phyloP scores from a whole-genome alignment of 2,888 invertebrate species.

The Phlogophora meticulosa region DNA sequence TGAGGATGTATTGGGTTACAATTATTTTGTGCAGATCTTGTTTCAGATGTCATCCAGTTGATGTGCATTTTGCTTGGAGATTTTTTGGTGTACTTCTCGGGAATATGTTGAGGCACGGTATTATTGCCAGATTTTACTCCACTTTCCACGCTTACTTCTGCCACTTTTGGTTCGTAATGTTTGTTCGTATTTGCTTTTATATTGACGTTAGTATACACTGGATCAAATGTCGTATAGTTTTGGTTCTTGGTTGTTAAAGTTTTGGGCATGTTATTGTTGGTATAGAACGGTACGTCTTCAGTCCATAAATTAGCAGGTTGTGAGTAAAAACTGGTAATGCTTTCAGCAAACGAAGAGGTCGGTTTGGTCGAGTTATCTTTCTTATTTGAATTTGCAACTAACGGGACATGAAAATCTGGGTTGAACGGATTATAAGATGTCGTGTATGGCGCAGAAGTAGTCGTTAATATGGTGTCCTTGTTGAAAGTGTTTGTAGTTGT shows the following conservation, averaged over 20 bases:
- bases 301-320: conserved; percentile 86
- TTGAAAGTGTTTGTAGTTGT: conserved; percentile 80
- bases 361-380: conserved; percentile 82
- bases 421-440: conserved; percentile 87
- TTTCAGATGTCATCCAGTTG: conserved; percentile 90
- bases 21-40: conserved; percentile 83
- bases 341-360: conserved; percentile 82
- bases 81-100: conserved; percentile 87
- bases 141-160: conserved; percentile 71
- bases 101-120: conserved; percentile 72
- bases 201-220: conserved; percentile 73
- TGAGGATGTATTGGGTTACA: conserved; percentile 74
- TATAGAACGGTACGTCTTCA: conserved; percentile 86
- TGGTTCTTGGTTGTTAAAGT: conserved; percentile 79
- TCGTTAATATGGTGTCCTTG: conserved; percentile 84
- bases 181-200: conserved; percentile 76
- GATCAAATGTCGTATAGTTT: conserved; percentile 79
- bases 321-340: conserved; percentile 86
- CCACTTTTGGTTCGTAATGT: conserved; percentile 79
- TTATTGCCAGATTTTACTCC: conserved; percentile 76
- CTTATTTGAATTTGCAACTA: conserved; percentile 81
- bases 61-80: conserved; percentile 88
- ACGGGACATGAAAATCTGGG: conserved; percentile 87
- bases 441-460: conserved; percentile 79
- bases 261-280: conserved; percentile 80